Conservation (phyloP, 2,113 vertebrate species). For the Phainopepla nitens region DNA sequence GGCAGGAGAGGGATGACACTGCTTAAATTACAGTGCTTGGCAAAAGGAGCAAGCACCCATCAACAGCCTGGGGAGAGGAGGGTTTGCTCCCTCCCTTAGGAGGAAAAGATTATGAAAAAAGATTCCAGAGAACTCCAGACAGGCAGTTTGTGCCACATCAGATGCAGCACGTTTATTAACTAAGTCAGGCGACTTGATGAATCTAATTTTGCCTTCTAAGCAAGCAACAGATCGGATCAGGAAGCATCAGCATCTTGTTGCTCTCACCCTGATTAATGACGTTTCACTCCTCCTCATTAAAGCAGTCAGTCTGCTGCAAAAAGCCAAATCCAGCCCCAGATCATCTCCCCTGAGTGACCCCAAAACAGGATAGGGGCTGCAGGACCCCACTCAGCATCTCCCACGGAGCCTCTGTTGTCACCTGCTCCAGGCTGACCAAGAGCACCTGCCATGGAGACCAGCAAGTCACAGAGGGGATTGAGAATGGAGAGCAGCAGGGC, state of each 20-base stretch:
- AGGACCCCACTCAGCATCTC: background rate
- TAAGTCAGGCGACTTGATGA: background rate
- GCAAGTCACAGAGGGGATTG: too few species aligned
- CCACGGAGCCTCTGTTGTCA: rapidly evolving
- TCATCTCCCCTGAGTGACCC: background rate
- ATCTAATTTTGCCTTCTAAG: background rate
- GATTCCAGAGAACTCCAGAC: background rate
- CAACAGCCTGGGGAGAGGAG: background rate
- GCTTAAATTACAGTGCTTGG: background rate
- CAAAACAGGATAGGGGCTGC: rapidly evolving
- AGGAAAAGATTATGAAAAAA: background rate
- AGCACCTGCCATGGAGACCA: rapidly evolving
- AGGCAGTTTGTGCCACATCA: background rate
- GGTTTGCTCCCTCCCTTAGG: background rate
- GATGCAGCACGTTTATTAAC: background rate
- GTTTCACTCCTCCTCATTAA: background rate
- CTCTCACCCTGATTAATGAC: background rate
- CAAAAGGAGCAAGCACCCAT: background rate
- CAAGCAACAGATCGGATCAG: background rate
- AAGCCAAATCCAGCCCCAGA: background rate
- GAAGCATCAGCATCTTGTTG: background rate
- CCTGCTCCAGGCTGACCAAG: background rate
- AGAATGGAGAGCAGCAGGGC: background rate
- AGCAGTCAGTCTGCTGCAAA: background rate
- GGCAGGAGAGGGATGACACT: background rate